Percentiles rank a stretch among this genome's conserved stretches.
These are phyloP conservation scores for Hymenopus coronatus DNA, from an alignment of 2,888 invertebrate species.

Conservation along the genomic window DNA sequence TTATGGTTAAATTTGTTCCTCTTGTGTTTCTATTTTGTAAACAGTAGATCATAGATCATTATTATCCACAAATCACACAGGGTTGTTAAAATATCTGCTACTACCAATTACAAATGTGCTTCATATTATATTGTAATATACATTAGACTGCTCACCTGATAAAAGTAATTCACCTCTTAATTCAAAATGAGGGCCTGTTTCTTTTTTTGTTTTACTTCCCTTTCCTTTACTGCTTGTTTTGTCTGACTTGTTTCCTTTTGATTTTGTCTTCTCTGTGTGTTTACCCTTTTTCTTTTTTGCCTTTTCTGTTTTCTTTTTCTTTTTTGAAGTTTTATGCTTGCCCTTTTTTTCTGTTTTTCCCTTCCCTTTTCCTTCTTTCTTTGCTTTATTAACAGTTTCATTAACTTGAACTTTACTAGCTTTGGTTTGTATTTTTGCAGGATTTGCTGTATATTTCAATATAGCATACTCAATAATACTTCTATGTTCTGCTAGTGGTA, in stretches of 20 bases:
- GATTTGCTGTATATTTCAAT: background rate
- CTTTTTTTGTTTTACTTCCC: background rate
- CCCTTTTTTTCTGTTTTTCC: background rate
- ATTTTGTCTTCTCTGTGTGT: background rate
- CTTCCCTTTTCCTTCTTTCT: background rate
- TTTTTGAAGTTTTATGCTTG: background rate
- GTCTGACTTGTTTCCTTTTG: background rate
- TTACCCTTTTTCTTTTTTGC: background rate
- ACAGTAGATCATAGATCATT: no score
- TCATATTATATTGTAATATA: no score
- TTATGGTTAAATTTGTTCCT: no score
- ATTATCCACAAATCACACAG: no score
- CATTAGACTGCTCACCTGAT: background rate
- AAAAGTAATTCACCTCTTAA: background rate
- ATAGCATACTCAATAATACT: background rate
- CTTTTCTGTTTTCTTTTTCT: no score
- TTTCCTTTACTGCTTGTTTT: background rate
- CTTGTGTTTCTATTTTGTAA: no score
- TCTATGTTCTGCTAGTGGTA: background rate
- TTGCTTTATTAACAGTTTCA: background rate
- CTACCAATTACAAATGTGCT: no score
- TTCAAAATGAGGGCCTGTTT: background rate
- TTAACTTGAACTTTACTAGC: background rate
- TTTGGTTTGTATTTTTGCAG: background rate
- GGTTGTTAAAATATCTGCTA: no score